These are phyloP conservation scores for Trochalopteron elliotii DNA, from an alignment of 2,113 vertebrate species.

Conservation along the genomic window DNA sequence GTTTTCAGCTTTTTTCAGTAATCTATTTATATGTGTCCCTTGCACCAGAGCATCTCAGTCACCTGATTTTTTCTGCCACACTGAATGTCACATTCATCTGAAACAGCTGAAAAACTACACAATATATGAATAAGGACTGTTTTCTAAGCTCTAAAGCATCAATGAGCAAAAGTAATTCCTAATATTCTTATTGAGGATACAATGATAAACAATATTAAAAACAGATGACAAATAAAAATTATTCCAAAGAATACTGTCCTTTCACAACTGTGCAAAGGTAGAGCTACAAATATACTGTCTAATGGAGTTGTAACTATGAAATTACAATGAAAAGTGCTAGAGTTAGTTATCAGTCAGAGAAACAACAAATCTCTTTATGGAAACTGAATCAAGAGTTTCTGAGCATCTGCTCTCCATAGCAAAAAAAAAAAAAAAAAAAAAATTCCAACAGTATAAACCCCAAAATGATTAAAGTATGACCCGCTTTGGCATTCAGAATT, in stretches of 20 bases:
- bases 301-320: neutral
- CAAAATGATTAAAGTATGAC: neutral
- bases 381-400: neutral
- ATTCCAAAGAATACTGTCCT: neutral
- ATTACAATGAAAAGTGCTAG: neutral
- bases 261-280: neutral
- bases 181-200: neutral
- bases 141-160: neutral
- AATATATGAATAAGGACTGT: neutral
- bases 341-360: neutral
- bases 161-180: neutral
- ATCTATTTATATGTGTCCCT: neutral
- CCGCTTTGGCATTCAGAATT: conserved; percentile 18
- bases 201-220: neutral
- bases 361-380: neutral
- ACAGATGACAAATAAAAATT: neutral
- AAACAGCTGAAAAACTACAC: neutral
- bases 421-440: neutral
- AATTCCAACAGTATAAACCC: conserved; percentile 3
- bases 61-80: neutral
- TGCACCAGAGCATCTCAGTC: neutral
- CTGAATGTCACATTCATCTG: neutral
- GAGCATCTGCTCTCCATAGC: conserved; percentile 19
- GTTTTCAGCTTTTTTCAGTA: neutral
- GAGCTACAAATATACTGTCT: neutral